Conservation (phyloP, 2,797 vertebrate species). For the Macrochelys suwanniensis region DNA sequence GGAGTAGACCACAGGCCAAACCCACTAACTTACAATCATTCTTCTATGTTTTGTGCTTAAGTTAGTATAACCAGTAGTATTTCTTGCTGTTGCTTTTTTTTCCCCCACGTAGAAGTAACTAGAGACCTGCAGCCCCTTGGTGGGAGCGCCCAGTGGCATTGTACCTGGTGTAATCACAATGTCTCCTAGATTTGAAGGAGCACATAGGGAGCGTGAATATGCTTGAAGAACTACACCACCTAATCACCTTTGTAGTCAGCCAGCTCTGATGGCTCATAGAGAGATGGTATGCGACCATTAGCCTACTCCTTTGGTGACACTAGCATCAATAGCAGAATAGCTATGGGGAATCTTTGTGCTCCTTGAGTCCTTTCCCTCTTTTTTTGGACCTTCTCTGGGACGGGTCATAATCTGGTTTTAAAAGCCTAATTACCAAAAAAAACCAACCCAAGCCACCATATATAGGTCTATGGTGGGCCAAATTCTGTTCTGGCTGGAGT, state of each 20-base stretch:
- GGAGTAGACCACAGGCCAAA: not conserved
- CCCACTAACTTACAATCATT: not conserved
- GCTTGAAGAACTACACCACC: not conserved
- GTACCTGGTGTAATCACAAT: not conserved
- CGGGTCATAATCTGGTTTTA: not conserved
- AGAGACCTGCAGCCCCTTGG: not conserved
- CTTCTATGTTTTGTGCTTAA: not conserved
- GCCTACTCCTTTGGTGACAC: too few species aligned
- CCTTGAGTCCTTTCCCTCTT: too few species aligned
- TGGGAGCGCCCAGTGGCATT: not conserved
- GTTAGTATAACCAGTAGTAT: not conserved
- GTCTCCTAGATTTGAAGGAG: not conserved
- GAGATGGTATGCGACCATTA: too few species aligned
- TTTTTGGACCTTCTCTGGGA: not conserved
- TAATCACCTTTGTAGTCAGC: not conserved
- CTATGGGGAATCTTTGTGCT: too few species aligned
- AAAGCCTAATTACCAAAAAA: not conserved
- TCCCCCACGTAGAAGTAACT: not conserved
- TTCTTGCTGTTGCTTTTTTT: not conserved
- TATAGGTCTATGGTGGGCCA: not conserved
- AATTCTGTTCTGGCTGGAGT: not conserved
- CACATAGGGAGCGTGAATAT: not conserved
- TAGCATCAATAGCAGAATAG: too few species aligned
- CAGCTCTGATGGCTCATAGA: not conserved
- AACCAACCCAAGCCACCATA: not conserved